Base-by-base conservation (phyloP, 2,113 vertebrate species). In the Protobothrops mucrosquamatus region DNA sequence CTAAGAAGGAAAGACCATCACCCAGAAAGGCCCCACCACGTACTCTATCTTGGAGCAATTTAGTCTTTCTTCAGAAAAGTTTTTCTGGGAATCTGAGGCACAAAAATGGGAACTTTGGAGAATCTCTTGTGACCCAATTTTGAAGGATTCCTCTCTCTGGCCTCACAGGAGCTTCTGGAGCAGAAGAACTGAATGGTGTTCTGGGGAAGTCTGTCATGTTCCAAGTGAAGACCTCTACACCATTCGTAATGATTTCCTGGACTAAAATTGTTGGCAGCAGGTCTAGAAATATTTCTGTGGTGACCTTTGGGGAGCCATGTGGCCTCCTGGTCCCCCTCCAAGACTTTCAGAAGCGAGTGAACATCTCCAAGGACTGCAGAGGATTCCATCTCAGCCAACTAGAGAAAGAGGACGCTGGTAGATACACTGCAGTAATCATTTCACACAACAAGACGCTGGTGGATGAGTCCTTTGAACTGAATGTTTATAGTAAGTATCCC, bases 241-340 rank as follows among this genome's bases (percentile, higher is more conserved):
- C 24, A 56, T 46, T 46, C 20, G 0, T 0, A 55, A 0, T 0
- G 1, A 57, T 91, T 20, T 4, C 3, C 34, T 91, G 52, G 74
- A 20, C 14, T 23, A 91, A 2, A 54, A 39, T 1, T 1, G 26
- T 4, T 4, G 8, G 0, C 9, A 2, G 6, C 2, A 0, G 29
- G 26, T 5, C 6, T 39, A 20, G 0, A 3, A 3, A 15, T 3
- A 3, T 81, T 20, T 12, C 24, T 23, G 0, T 43, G 5, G 52
- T 55, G 90, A n/a, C 15, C 0, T 51, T 15, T 4, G 24, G 15
- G 10, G 11, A 48, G 6, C 4, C 43, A 6, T 91, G 90, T 55
- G 1, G 0, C 34, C 0, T 14, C 51, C 0, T 0, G 2, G 1
- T 85, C 0, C 0, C 55, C 10, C 6, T 4, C n/a, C 8, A 5